phyloP scores from a whole-genome alignment of 2,113 vertebrate genomes.

The Ranitomeya imitator region DNA sequence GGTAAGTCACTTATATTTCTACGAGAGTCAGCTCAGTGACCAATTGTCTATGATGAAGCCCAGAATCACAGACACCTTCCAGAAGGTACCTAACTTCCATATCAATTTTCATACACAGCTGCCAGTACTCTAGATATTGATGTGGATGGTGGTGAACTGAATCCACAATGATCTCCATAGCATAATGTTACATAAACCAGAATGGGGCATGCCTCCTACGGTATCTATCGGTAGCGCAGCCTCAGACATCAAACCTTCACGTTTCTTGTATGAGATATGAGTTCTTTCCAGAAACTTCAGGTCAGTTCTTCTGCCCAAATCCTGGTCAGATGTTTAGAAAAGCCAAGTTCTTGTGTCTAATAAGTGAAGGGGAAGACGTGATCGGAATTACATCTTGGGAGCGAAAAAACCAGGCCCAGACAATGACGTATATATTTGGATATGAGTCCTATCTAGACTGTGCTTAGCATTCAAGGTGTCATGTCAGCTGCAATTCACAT shows the following conservation, averaged over 20 bases:
- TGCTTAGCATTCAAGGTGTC: not conserved
- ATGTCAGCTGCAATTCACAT: not conserved
- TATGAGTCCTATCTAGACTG: not conserved
- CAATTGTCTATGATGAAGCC: too few species aligned
- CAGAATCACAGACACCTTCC: not conserved
- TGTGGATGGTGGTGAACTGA: not conserved
- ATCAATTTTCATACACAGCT: not conserved
- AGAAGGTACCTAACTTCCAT: not conserved
- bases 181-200: not conserved
- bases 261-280: not conserved
- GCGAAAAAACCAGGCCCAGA: not conserved
- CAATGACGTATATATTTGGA: not conserved
- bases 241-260: not conserved
- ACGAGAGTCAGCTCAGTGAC: not conserved
- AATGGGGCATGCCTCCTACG: not conserved
- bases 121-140: not conserved
- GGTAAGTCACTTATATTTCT: too few species aligned
- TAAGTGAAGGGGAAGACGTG: not conserved
- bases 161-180: not conserved
- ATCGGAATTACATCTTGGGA: not conserved
- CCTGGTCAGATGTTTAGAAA: not conserved
- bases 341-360: constrained; percentile 1
- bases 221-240: not conserved
- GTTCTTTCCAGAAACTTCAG: not conserved
- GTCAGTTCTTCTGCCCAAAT: not conserved